Base-by-base conservation (phyloP, 2,113 vertebrate species). In the Plotosus lineatus region DNA sequence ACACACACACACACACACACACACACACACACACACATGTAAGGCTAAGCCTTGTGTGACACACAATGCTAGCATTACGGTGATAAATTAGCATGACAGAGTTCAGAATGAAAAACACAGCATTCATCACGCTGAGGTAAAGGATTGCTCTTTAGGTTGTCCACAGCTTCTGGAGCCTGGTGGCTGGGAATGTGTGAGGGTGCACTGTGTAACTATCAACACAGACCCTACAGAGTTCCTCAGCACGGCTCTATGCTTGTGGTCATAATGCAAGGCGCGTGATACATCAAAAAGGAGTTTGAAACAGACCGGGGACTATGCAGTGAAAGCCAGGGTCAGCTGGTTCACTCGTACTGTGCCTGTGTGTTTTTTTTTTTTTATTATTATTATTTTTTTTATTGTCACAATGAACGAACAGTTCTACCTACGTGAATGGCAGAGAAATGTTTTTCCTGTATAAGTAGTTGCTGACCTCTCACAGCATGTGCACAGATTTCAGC, bases 1-100 rank as follows among this genome's bases (percentile, higher is more conserved):
- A 15, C 75, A 58, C 14, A 38, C 60, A 31, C 46, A 28, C 51
- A 58, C 71, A 79, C 77, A 77, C 51, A 15, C 75, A 58, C 14
- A 38, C 60, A 31, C 46, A 28, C 51, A 58, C 71, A 79, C 77
- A 77, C 51, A 15, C 75, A 58, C 28, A 51, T 26, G 44, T 73
- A 44, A 77, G 63, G 46, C 65, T 58, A 82, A 66, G 73, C 77
- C 56, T 69, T 50, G 68, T 21, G 4, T 21, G 6, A 17, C 50
- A 42, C 76, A 81, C 69, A 85, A 83, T 85, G 72, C 77, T 66
- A 74, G 36, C 74, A 66, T 82, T 75, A 73, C 33, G 66, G 65
- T 83, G 84, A 88, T 82, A 76, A 79, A 86, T 88, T 84, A 85
- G 76, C 80, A 78, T 36, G 46, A 38, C 71, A 46, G 58, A 61